A percentile compares a stretch with the other conserved stretches of the same genome.
Evolutionary conservation across 1,140 invertebrate genomes (phyloP).

Genomic region (Hesperophylax magnus): DNA sequence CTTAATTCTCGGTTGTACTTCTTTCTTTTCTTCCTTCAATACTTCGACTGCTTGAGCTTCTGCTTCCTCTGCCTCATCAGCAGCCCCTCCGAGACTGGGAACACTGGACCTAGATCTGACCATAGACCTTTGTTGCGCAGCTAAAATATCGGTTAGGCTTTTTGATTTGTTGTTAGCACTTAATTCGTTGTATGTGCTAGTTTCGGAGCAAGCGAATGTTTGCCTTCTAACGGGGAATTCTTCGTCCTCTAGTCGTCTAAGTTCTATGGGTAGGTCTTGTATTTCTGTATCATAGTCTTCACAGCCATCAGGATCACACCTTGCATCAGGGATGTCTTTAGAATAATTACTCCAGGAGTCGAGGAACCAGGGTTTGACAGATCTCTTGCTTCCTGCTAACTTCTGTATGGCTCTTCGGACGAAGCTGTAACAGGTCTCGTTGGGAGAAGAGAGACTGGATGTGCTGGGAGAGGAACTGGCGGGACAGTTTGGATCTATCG

Average conservation of each 20-base stretch:
- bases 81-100: constrained; percentile 74
- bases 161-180: constrained; percentile 80
- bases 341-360: constrained; percentile 80
- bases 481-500: constrained; percentile 66
- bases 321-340: constrained; percentile 69
- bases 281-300: constrained; percentile 75
- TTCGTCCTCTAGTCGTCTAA: constrained; percentile 87
- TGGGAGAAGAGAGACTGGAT: constrained; percentile 89
- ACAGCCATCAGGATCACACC: constrained; percentile 71
- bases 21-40: constrained; percentile 60
- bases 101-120: constrained; percentile 83
- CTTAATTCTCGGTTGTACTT: constrained; percentile 64
- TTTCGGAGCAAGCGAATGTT: constrained; percentile 69
- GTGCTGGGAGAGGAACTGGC: constrained; percentile 80
- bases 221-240: constrained; percentile 68
- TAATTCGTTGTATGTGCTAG: constrained; percentile 66
- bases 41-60: constrained; percentile 59
- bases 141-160: constrained; percentile 85
- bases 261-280: constrained; percentile 88
- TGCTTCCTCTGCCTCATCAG: constrained; percentile 59
- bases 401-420: constrained; percentile 90
- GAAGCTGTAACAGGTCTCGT: constrained; percentile 95
- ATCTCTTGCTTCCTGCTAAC: constrained; percentile 80
- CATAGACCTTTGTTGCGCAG: constrained; percentile 77
- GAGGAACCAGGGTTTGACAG: constrained; percentile 82